Conservation (phyloP, 1,140 invertebrate genomes). For the Hypsibius dujardini region DNA sequence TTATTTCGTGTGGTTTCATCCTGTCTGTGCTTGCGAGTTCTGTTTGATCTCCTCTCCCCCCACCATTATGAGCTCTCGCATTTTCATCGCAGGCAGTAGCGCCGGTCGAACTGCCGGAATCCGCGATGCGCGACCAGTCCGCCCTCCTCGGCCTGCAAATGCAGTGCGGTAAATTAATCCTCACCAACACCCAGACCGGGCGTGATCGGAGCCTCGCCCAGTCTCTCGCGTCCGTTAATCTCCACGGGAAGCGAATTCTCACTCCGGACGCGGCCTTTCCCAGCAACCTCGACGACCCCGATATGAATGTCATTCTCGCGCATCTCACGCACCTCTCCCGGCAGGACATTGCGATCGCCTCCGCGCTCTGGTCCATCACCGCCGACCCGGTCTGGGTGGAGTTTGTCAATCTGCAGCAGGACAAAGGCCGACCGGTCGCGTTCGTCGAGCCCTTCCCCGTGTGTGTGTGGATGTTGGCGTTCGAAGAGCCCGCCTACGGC, state of each 20-base stretch:
- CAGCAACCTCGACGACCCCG: neutral
- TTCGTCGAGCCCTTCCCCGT: neutral
- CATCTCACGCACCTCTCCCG: no score
- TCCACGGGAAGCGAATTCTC: neutral
- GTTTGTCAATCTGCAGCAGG: neutral
- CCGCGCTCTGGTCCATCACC: neutral
- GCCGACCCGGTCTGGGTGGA: neutral
- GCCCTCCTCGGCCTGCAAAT: constrained; percentile 9
- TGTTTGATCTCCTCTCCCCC: no score
- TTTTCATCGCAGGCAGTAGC: no score
- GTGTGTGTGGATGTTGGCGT: neutral
- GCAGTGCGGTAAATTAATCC: neutral
- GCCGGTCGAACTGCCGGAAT: no score
- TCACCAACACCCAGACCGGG: neutral
- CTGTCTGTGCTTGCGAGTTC: no score
- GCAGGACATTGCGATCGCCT: neutral
- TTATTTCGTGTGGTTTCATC: no score
- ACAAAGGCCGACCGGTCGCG: neutral
- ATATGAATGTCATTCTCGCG: neutral
- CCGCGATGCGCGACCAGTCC: no score
- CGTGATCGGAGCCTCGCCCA: neutral
- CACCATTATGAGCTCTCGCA: no score
- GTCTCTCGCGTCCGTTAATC: neutral
- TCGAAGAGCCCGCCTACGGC: neutral
- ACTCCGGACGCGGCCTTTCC: neutral